Conservation (phyloP, 2,113 vertebrate species). For the Hippocampus guttulatus region DNA sequence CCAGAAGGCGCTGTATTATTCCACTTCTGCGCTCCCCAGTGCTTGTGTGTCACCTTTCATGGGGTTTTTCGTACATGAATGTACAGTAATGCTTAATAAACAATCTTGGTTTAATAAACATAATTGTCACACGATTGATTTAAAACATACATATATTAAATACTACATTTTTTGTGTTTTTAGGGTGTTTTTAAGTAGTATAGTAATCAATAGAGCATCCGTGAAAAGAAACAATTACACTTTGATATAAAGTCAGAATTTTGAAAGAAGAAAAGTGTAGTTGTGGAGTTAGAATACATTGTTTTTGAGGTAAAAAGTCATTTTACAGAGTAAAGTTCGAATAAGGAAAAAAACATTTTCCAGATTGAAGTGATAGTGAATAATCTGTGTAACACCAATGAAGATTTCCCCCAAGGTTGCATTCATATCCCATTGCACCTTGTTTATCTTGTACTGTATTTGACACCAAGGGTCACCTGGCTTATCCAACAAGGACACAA, state of each 20-base stretch:
- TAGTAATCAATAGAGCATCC: neutral
- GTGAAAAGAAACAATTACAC: neutral
- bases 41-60: constrained; percentile 26
- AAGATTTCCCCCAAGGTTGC: neutral
- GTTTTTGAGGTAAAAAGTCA: too few relatives aligned
- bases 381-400: too few relatives aligned
- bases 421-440: neutral
- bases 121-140: neutral
- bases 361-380: too few relatives aligned
- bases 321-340: too few relatives aligned
- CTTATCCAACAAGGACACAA: too few relatives aligned
- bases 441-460: neutral
- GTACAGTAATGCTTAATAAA: constrained; percentile 65
- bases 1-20: neutral
- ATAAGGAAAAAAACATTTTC: too few relatives aligned
- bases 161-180: neutral
- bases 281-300: too few relatives aligned
- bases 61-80: constrained; percentile 62
- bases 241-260: too few relatives aligned
- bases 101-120: constrained; percentile 26
- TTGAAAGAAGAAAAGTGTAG: too few relatives aligned
- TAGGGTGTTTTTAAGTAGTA: neutral
- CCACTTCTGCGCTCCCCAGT: neutral
- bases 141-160: neutral
- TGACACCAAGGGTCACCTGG: neutral